A percentile compares a stretch with the other conserved stretches of the same genome.
phyloP scores from a whole-genome alignment of 2,113 vertebrate species.

The Mohoua ochrocephala region DNA sequence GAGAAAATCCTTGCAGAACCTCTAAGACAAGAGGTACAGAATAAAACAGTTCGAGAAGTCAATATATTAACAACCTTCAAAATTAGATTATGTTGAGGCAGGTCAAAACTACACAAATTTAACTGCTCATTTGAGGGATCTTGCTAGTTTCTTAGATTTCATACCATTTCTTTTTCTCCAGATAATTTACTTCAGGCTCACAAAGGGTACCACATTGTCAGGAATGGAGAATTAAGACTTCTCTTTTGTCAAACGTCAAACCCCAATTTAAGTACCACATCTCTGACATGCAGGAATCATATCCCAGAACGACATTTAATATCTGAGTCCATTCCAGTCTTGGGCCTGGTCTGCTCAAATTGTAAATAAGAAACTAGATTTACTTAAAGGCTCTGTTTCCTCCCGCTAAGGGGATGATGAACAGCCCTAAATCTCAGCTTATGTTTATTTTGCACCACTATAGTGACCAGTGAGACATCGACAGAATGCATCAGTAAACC shows the following conservation, averaged over 20 bases:
- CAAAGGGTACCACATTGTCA: not conserved
- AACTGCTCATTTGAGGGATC: not conserved
- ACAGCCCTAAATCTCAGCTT: not conserved
- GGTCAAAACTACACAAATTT: not conserved
- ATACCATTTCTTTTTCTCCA: not conserved
- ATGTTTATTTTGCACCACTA: not conserved
- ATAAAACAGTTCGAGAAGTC: conserved; percentile 8
- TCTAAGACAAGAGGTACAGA: not conserved
- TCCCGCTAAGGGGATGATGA: not conserved
- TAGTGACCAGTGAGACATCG: not conserved
- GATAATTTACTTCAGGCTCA: not conserved
- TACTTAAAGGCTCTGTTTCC: not conserved
- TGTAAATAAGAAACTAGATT: not conserved
- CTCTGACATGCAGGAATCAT: not conserved
- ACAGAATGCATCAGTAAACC: not conserved
- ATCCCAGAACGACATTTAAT: not conserved
- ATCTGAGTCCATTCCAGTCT: not conserved
- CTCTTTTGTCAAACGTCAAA: not conserved
- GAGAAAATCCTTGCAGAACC: not conserved
- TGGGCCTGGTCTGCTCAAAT: not conserved
- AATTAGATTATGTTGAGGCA: not conserved
- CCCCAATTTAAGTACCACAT: not conserved
- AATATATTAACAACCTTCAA: conserved; percentile 6
- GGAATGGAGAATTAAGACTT: not conserved
- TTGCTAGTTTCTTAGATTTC: not conserved